These are phyloP conservation scores for Conistra vaccinii DNA, from an alignment of 2,888 invertebrate genomes.

Conservation along the genomic window DNA sequence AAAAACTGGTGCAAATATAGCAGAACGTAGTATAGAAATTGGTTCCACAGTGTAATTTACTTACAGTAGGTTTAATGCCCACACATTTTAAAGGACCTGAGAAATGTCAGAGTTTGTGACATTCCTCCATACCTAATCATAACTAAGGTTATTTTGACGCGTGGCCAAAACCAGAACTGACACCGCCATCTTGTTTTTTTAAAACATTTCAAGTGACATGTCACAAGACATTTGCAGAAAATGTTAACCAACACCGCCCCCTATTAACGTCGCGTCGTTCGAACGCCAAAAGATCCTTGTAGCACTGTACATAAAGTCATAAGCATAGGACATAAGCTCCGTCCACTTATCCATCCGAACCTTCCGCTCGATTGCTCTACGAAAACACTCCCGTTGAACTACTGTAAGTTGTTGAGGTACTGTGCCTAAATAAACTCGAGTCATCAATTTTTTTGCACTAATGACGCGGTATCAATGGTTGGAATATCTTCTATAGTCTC, in stretches of 20 bases:
- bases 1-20: constrained; percentile 26
- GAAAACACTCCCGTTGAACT: background rate
- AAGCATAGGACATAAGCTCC: background rate
- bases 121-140: background rate
- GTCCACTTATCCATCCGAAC: rapidly evolving
- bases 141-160: background rate
- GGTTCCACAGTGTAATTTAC: constrained; percentile 1
- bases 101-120: background rate
- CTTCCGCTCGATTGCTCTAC: background rate
- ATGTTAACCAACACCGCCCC: background rate
- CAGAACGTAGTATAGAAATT: constrained; percentile 13
- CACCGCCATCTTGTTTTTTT: background rate
- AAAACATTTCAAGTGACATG: background rate
- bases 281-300: background rate
- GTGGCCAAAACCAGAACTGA: background rate
- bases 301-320: background rate
- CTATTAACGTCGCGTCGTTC: background rate
- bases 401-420: background rate
- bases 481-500: constrained; percentile 26
- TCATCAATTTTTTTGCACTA: constrained; percentile 45
- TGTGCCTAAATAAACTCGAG: constrained; percentile 24
- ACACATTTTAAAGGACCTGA: background rate
- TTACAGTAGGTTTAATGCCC: background rate
- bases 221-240: background rate
- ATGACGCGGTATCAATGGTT: constrained; percentile 39